Conservation (phyloP, 1,140 invertebrate species). For the Platyura marginata region DNA sequence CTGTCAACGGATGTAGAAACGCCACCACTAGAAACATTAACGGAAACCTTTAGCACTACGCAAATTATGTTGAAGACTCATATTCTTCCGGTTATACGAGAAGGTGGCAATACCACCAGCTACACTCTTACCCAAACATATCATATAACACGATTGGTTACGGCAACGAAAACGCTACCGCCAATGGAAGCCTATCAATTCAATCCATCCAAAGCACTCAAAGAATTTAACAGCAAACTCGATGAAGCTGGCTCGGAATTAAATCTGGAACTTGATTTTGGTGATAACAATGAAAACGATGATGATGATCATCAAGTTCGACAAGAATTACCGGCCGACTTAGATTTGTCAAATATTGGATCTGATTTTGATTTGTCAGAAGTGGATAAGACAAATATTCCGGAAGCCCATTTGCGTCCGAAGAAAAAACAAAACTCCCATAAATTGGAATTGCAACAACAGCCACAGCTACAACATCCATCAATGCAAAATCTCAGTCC, state of each 20-base stretch:
- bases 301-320: constrained; percentile 40
- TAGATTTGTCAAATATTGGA: constrained; percentile 44
- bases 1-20: constrained; percentile 54
- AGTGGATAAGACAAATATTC: constrained; percentile 37
- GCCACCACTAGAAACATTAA: constrained; percentile 68
- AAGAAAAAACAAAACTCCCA: constrained; percentile 32
- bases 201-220: constrained; percentile 67
- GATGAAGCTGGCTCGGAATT: constrained; percentile 78
- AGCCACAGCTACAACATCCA: constrained; percentile 7
- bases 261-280: constrained; percentile 65
- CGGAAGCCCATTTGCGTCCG: constrained; percentile 31
- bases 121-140: constrained; percentile 76
- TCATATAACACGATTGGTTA: constrained; percentile 65
- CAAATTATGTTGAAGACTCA: constrained; percentile 73
- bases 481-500: constrained; percentile 34
- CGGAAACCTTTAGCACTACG: constrained; percentile 77
- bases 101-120: constrained; percentile 46
- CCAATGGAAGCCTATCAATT: constrained; percentile 74
- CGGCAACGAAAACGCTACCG: constrained; percentile 71
- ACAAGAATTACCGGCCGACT: constrained; percentile 33
- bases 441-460: constrained; percentile 14
- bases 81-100: constrained; percentile 57
- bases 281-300: constrained; percentile 57
- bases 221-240: constrained; percentile 69
- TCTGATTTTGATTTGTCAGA: constrained; percentile 47